Evolutionary conservation across 2,888 invertebrate species (phyloP), one percentile per base, ranked within the genome.

Genomic region (Elegia similella): DNA sequence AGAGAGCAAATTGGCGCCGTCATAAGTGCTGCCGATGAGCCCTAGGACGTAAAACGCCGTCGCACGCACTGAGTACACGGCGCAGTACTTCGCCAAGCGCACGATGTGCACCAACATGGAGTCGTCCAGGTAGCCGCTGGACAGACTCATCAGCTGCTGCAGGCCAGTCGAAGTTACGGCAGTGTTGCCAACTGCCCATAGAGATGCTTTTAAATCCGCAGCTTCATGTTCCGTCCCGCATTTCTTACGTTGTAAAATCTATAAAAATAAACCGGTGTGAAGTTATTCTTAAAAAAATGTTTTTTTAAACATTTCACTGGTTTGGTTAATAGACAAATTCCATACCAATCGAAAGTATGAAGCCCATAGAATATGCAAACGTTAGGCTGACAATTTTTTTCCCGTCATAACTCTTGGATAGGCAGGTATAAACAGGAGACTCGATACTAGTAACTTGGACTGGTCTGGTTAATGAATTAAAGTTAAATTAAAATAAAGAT

Each of bases 1-100:
- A 48, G 94, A 92, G 2, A 98, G 91, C 55, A 94, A 84, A 76
- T 97, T 96, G 1, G 97, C 97, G 5, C 98, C 98, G 58, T 94
- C 93, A 64, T 94, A 94, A 0, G 97, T 98, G 59, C 96, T 95
- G 0, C 96, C 96, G 50, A 98, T 93, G 34, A 98, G 92, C 29
- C 97, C 96, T n/a, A 98, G 91, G 6, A 95, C 95, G 78, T 97
- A 97, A 84, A 97, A 96, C 0, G 98, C 96, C 0, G 98, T 97
- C 1, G 97, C 98, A 61, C 98, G 93, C 53, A 99, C 93, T 0
- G 98, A 96, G 78, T 98, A 97, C 43, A 98, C 96, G 3, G 95
- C 94, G 80, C 96, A 95, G 66, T 94, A 94, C 76, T 96, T 95
- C 0, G 97, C 97, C 64, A 98, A 83, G 52, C 94, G 81, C 62